These are phyloP conservation scores for Lampris megalopsis DNA, from an alignment of 2,113 vertebrate species.

Conservation along the genomic window DNA sequence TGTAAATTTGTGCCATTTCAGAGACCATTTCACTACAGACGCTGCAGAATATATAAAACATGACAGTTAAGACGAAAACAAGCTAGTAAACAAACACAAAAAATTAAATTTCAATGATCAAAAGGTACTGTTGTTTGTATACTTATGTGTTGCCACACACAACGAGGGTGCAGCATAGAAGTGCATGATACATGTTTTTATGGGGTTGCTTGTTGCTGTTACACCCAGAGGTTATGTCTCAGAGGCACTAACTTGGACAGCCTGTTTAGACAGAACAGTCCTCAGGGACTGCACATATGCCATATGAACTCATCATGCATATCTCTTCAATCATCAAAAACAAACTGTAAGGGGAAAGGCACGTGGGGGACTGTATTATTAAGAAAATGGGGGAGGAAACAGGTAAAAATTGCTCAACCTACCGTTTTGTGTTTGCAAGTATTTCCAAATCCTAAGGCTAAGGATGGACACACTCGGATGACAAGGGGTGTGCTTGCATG, in stretches of 20 bases:
- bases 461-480: not conserved
- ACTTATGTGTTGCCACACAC: not conserved
- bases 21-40: too few relatives aligned
- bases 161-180: not conserved
- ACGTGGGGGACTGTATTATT: not conserved
- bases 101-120: too few relatives aligned
- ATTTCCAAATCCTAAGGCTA: not conserved
- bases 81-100: too few relatives aligned
- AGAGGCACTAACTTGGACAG: slow-evolving; percentile 45
- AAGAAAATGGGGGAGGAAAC: too few relatives aligned
- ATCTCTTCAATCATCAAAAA: slow-evolving; percentile 23
- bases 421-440: not conserved
- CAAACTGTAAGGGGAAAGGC: not conserved
- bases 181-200: slow-evolving; percentile 19
- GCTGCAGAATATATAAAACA: too few relatives aligned
- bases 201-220: slow-evolving; percentile 13
- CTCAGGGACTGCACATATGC: slow-evolving; percentile 42
- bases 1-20: too few relatives aligned
- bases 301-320: slow-evolving; percentile 56
- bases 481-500: not conserved
- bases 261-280: slow-evolving; percentile 53
- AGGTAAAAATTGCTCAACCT: too few relatives aligned
- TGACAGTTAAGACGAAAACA: too few relatives aligned
- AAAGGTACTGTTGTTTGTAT: not conserved
- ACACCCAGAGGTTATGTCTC: slow-evolving; percentile 40